Base-by-base conservation (phyloP, 2,797 vertebrate genomes). In the Leptoclinus maculatus region DNA sequence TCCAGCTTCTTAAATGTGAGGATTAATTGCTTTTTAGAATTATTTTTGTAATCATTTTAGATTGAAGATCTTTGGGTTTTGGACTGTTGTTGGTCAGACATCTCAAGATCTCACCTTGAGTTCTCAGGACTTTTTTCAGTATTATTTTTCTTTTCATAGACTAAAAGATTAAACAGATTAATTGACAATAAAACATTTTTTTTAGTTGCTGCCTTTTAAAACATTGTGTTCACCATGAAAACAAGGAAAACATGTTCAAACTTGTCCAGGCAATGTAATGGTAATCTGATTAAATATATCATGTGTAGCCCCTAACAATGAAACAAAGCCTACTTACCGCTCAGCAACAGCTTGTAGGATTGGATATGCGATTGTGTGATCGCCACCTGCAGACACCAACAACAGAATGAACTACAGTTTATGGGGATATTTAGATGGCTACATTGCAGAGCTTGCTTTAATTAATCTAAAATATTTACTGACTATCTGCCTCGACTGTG, bases 291-390 rank as follows among this genome's bases (percentile, higher is more conserved):
- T 1, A 53, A 27, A 41, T 51, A 2, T 4, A 27, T 34, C 12
- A 41, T 17, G 11, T 23, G 6, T 4, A 39, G 12, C 0, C 21
- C 11, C 36, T 27, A 11, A 16, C 11, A 69, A 17, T 21, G 6
- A 68, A 36, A 8, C 16, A 47, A 10, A 11, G 21, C 9, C 11
- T 2, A 89, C 96, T 95, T 93, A 99, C 98, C 95, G 96, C 83
- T 96, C 94, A 39, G 96, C 96, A 43, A 99, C 67, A 0, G 97
- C 97, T 90, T 99, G 97, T 32, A 99, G 93, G 87, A 99, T 98
- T 3, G 98, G 98, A 71, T 98, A 98, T 0, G 97, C 95, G 76
- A 99, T 96, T 0, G 97, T 99, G 92, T 99, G 97, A 89, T 99
- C 98, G 1, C 98, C 98, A 74, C 98, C 98, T 99, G 88, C 74